A percentile compares a stretch with the other conserved stretches of the same genome.
These are phyloP conservation scores for Cepphus grylle DNA, from an alignment of 2,113 vertebrate species.

Conservation along the genomic window DNA sequence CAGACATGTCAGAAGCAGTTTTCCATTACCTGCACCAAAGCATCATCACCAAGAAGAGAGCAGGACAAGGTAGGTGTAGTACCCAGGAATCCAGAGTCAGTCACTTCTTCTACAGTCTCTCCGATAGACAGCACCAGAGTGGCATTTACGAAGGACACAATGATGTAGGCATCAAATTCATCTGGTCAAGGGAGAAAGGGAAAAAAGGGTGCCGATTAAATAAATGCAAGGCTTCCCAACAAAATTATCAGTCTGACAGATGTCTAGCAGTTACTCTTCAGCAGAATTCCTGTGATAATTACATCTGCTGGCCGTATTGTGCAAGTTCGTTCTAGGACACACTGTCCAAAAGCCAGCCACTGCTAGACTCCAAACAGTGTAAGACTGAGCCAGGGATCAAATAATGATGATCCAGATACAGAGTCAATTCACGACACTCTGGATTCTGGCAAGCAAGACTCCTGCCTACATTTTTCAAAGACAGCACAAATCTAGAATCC, in stretches of 20 bases:
- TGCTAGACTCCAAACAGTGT: background rate
- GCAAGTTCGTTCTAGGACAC: constrained; percentile 27
- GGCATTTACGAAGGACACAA: constrained; percentile 98
- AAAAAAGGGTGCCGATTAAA: constrained; percentile 24
- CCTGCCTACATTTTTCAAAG: background rate
- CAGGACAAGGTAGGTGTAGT: constrained; percentile 97
- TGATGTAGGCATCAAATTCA: constrained; percentile 98
- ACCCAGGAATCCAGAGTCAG: constrained; percentile 95
- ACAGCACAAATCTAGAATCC: background rate
- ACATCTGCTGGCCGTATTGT: background rate
- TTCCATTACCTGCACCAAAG: constrained; percentile 89
- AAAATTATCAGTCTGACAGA: background rate
- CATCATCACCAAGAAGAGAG: constrained; percentile 94
- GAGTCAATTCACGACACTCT: background rate
- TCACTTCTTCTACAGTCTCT: constrained; percentile 99
- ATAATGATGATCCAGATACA: background rate
- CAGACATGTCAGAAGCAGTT: background rate
- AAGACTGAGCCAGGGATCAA: background rate
- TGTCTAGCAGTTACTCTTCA: constrained; percentile 25
- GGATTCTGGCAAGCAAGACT: background rate
- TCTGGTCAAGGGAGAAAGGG: constrained; percentile 75
- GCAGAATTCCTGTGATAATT: constrained; percentile 42
- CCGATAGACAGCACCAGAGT: constrained; percentile 95
- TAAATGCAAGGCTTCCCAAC: constrained; percentile 8
- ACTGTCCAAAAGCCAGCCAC: background rate